These are phyloP conservation scores for Embidobia sp. DNA, from an alignment of 2,888 invertebrate species.

Conservation along the genomic window DNA sequence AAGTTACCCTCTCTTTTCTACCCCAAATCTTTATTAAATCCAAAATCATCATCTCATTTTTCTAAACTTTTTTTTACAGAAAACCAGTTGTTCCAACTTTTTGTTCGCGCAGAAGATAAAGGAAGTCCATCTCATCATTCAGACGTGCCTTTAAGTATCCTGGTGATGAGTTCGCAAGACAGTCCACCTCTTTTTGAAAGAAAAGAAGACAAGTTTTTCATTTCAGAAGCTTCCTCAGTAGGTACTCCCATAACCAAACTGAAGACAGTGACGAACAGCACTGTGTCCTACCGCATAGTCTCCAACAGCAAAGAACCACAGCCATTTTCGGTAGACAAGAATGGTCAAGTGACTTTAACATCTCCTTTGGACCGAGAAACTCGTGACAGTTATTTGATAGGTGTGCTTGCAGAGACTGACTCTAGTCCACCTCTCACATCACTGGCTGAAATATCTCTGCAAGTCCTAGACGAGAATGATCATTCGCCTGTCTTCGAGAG, in stretches of 20 bases:
- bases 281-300: constrained; percentile 85
- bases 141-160: constrained; percentile 91
- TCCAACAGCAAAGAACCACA: constrained; percentile 84
- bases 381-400: constrained; percentile 87
- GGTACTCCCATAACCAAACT: constrained; percentile 87
- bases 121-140: constrained; percentile 89
- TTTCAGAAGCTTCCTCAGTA: constrained; percentile 89
- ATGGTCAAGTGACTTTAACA: constrained; percentile 89
- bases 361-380: constrained; percentile 90
- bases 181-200: constrained; percentile 89
- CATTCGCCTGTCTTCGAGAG: constrained; percentile 94
- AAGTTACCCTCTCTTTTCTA: too few species aligned
- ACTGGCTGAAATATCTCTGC: constrained; percentile 87
- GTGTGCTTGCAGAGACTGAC: constrained; percentile 87
- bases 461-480: constrained; percentile 95
- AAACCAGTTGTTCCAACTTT: constrained; percentile 92
- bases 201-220: constrained; percentile 89
- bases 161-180: constrained; percentile 88
- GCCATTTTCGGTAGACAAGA: constrained; percentile 87
- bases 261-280: constrained; percentile 85
- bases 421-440: constrained; percentile 88
- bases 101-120: constrained; percentile 93
- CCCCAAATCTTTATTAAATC: too few species aligned
- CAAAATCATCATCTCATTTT: too few species aligned
- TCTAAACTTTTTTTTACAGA: constrained; percentile 84